A percentile compares a stretch with the other conserved stretches of the same genome.
phyloP scores from a whole-genome alignment of 1,140 invertebrate species.

The Zaprionus inermis region DNA sequence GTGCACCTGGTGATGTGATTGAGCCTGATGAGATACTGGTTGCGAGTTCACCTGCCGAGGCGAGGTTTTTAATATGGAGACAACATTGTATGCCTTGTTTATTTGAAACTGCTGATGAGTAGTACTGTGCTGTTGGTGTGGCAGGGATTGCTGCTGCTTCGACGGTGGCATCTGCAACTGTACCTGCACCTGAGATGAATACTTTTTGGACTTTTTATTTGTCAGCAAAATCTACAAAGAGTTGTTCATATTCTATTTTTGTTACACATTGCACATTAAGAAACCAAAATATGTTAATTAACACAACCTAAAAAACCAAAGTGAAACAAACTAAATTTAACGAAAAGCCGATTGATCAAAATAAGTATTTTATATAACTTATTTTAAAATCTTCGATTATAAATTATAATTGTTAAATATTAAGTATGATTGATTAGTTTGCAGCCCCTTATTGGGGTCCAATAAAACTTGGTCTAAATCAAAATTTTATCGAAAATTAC shows the following conservation, averaged over 20 bases:
- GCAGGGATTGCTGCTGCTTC: conserved; percentile 34
- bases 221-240: conserved; percentile 70
- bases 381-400: no score
- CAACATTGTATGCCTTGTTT: conserved; percentile 64
- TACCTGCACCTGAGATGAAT: conserved; percentile 37
- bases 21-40: conserved; percentile 12
- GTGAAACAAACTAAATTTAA: no score
- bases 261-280: neutral
- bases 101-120: conserved; percentile 65
- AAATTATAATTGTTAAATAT: no score
- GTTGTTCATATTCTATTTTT: conserved; percentile 30
- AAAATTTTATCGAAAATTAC: no score
- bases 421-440: no score
- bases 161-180: conserved; percentile 37
- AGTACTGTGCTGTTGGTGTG: conserved; percentile 42
- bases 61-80: conserved; percentile 56
- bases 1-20: conserved; percentile 43
- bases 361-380: no score
- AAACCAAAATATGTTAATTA: neutral
- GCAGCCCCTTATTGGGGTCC: no score
- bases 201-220: conserved; percentile 72
- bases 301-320: no score
- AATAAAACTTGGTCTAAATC: no score
- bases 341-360: no score
- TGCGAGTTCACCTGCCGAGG: conserved; percentile 39